Percentiles rank a stretch among this genome's conserved stretches.
phyloP scores from a whole-genome alignment of 1,140 invertebrate genomes.

The Andrena cerasifolii region DNA sequence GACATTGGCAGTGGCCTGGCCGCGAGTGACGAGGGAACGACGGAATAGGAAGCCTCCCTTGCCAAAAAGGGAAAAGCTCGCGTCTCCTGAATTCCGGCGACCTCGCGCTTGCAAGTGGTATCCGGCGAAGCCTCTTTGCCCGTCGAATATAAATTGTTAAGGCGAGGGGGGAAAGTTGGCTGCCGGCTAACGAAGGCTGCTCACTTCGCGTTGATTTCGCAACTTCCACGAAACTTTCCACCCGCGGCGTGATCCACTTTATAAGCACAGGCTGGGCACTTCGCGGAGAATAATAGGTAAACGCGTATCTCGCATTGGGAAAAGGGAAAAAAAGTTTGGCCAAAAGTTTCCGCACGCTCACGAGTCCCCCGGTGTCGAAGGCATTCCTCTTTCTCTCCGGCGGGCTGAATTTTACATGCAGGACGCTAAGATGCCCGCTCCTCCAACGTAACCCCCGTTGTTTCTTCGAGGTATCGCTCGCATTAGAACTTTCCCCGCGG shows the following conservation, averaged over 20 bases:
- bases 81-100: too few species aligned
- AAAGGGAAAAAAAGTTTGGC: background rate
- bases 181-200: background rate
- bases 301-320: background rate
- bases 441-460: too few species aligned
- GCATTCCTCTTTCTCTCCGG: background rate
- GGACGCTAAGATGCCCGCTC: background rate
- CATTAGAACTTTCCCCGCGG: background rate
- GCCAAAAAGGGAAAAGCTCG: too few species aligned
- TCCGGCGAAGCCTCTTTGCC: background rate
- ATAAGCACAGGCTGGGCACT: background rate
- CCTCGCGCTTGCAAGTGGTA: too few species aligned
- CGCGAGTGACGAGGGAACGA: too few species aligned
- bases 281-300: constrained; percentile 22
- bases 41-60: too few species aligned
- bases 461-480: background rate
- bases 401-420: background rate
- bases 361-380: background rate
- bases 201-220: background rate
- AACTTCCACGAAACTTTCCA: background rate
- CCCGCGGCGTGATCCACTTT: background rate
- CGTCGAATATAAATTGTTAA: background rate
- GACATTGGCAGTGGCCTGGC: too few species aligned
- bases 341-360: background rate
- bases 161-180: background rate